These are phyloP conservation scores for Stratiolaelaps scimitus DNA, from an alignment of 1,140 invertebrate genomes.

Conservation along the genomic window DNA sequence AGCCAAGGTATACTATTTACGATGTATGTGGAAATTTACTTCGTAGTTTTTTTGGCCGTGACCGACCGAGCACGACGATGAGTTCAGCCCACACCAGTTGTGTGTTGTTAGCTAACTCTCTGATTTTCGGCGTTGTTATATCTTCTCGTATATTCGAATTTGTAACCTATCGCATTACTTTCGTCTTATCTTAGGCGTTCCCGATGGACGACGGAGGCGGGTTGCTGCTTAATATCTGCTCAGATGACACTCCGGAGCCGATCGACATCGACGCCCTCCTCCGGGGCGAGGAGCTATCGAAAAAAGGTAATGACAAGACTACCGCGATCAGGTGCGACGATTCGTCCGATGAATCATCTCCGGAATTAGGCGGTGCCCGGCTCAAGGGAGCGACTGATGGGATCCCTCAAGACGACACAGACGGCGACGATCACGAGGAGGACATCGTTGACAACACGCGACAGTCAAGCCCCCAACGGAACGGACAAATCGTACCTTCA, in stretches of 20 bases:
- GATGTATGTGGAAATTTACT: too few relatives aligned
- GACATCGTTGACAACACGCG: neutral
- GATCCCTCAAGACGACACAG: neutral
- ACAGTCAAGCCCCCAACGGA: neutral
- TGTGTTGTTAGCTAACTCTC: too few relatives aligned
- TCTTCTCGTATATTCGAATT: too few relatives aligned
- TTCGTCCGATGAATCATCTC: neutral
- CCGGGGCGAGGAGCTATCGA: neutral
- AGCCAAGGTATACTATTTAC: too few relatives aligned
- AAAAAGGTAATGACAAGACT: constrained; percentile 4
- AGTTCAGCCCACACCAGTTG: too few relatives aligned
- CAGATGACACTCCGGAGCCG: constrained; percentile 4
- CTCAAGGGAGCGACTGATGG: too few relatives aligned
- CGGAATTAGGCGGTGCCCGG: neutral
- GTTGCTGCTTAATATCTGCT: constrained; percentile 22
- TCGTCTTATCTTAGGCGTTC: neutral
- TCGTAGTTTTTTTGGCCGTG: too few relatives aligned
- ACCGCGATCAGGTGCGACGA: neutral
- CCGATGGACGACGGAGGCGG: neutral
- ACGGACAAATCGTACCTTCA: too few relatives aligned
- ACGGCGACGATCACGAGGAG: neutral
- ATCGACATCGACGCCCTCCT: constrained; percentile 17
- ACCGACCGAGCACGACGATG: too few relatives aligned
- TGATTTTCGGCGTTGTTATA: too few relatives aligned
- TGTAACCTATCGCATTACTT: too few relatives aligned